These are phyloP conservation scores for Acleris laterana DNA, from an alignment of 2,888 invertebrate species.

Conservation along the genomic window DNA sequence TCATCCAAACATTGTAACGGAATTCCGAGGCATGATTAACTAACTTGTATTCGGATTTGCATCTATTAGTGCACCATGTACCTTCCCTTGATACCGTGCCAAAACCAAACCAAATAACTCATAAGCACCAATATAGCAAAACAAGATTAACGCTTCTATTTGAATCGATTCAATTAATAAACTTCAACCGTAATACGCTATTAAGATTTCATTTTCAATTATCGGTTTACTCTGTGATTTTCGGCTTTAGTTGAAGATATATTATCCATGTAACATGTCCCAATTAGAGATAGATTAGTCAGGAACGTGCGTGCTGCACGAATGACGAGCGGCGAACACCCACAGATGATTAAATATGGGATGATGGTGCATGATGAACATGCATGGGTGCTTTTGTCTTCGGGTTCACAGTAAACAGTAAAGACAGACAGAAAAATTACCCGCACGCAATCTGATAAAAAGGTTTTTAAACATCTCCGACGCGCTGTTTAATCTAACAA, in stretches of 20 bases:
- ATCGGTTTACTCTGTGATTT: constrained; percentile 28
- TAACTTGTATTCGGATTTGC: constrained; percentile 13
- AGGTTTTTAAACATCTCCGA: constrained; percentile 24
- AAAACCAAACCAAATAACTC: constrained; percentile 9
- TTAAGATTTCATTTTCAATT: constrained; percentile 28
- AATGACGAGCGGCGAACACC: constrained; percentile 49
- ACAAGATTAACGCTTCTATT: neutral
- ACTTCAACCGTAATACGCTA: neutral
- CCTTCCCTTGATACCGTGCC: constrained; percentile 7
- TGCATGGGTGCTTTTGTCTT: constrained; percentile 35
- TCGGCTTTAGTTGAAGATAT: constrained; percentile 22
- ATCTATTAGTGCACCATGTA: constrained; percentile 6
- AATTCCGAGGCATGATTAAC: constrained; percentile 8
- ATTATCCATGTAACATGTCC: constrained; percentile 39
- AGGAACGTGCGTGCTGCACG: constrained; percentile 57
- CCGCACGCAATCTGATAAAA: constrained; percentile 27
- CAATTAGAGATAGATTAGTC: constrained; percentile 41
- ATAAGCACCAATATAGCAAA: neutral
- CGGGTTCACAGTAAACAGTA: constrained; percentile 32
- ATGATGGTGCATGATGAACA: constrained; percentile 29
- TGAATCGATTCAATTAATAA: neutral
- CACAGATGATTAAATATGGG: constrained; percentile 45
- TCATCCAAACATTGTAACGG: neutral
- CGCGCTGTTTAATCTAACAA: constrained; percentile 15
- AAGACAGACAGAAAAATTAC: constrained; percentile 30